Evolutionary conservation across 2,888 invertebrate species (phyloP).

Genomic region (Aporophyla nigra): DNA sequence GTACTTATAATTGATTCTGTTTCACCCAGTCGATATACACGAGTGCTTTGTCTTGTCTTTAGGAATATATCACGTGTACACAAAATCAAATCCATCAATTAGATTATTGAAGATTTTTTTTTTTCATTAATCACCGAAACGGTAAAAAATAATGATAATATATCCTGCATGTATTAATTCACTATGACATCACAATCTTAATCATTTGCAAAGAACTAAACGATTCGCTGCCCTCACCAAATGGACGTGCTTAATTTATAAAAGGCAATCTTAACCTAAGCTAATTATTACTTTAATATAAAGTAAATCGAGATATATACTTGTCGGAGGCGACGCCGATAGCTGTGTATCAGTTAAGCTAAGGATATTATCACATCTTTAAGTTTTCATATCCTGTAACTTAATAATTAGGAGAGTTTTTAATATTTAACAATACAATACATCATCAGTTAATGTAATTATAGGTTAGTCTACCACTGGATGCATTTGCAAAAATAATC

Average conservation of each 20-base stretch:
- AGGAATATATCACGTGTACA: neutral
- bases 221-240: conserved; percentile 79
- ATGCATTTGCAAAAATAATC: neutral
- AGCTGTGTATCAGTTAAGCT: conserved; percentile 49
- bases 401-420: neutral
- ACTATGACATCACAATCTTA: conserved; percentile 57
- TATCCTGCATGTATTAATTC: conserved; percentile 25
- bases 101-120: neutral
- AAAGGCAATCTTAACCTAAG: conserved; percentile 84
- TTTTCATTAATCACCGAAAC: neutral
- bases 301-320: conserved; percentile 76
- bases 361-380: conserved; percentile 47
- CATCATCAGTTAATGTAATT: neutral
- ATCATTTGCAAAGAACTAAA: conserved; percentile 72
- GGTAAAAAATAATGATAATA: neutral
- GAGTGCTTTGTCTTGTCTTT: too few species aligned
- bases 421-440: neutral
- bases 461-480: neutral
- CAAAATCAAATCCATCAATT: neutral
- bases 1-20: neutral
- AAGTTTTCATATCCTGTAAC: neutral
- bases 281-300: conserved; percentile 83
- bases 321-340: conserved; percentile 49
- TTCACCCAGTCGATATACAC: neutral
- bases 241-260: conserved; percentile 82